These are phyloP conservation scores for Hirudinaria manillensis DNA, from an alignment of 2,888 invertebrate species.

Conservation along the genomic window DNA sequence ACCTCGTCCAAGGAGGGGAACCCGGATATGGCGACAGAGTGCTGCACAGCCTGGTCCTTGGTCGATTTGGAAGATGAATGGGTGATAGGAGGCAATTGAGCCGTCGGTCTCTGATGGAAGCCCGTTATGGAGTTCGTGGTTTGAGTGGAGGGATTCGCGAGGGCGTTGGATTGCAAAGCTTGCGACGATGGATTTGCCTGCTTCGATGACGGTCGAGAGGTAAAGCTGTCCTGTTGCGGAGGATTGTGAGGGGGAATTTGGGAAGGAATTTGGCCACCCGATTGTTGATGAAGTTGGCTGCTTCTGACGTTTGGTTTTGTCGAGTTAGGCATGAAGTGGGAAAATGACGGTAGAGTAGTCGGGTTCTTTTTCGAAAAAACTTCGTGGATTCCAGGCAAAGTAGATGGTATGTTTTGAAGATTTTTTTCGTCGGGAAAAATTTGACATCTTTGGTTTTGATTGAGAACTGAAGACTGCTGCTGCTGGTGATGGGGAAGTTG, in stretches of 20 bases:
- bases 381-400: slow-evolving; percentile 40
- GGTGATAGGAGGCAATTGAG: slow-evolving; percentile 41
- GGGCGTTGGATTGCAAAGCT: background rate
- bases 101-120: slow-evolving; percentile 37
- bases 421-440: slow-evolving; percentile 8
- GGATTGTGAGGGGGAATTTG: background rate
- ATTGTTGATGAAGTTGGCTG: slow-evolving; percentile 15
- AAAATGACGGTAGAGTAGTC: slow-evolving; percentile 37
- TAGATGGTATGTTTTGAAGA: slow-evolving; percentile 10
- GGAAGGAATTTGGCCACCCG: background rate
- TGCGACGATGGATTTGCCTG: background rate
- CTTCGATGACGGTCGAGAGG: background rate
- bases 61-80: slow-evolving; percentile 37
- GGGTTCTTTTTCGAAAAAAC: slow-evolving; percentile 38
- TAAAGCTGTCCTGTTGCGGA: slow-evolving; percentile 4
- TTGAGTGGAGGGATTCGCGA: background rate
- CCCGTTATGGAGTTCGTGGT: background rate
- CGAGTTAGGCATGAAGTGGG: slow-evolving; percentile 37
- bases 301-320: background rate
- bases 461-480: background rate
- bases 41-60: slow-evolving; percentile 43
- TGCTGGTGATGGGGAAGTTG: slow-evolving; percentile 19
- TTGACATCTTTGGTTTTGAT: background rate
- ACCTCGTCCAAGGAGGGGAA: slow-evolving; percentile 45
- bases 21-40: slow-evolving; percentile 41